These are phyloP conservation scores for Caenorhabditis japonica DNA, from an alignment of 2,888 invertebrate species.

Conservation along the genomic window DNA sequence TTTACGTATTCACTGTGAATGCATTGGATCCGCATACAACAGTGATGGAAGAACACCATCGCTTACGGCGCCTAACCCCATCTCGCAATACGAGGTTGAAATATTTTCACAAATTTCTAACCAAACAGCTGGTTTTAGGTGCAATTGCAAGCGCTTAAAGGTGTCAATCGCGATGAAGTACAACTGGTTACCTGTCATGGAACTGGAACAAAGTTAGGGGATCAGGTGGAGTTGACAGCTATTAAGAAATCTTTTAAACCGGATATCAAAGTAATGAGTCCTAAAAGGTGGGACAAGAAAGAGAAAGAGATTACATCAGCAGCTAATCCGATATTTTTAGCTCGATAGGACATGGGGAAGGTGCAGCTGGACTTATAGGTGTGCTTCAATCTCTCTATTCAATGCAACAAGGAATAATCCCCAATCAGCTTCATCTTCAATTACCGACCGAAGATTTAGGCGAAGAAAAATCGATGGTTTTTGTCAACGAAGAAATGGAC, in stretches of 20 bases:
- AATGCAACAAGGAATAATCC: slow-evolving; percentile 55
- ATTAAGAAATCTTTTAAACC: slow-evolving; percentile 56
- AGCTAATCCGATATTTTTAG: slow-evolving; percentile 15
- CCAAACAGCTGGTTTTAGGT: slow-evolving; percentile 16
- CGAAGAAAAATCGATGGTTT: slow-evolving; percentile 48
- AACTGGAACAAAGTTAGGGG: slow-evolving; percentile 72
- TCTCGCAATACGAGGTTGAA: slow-evolving; percentile 61
- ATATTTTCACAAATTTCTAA: not conserved
- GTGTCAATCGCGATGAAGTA: slow-evolving; percentile 34
- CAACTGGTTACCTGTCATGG: slow-evolving; percentile 76
- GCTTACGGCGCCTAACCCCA: slow-evolving; percentile 67
- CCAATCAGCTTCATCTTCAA: slow-evolving; percentile 62
- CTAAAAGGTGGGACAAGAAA: slow-evolving; percentile 20
- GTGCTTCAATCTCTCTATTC: slow-evolving; percentile 57
- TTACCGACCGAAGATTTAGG: slow-evolving; percentile 58
- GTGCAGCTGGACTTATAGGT: slow-evolving; percentile 60
- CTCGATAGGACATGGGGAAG: slow-evolving; percentile 63
- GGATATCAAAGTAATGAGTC: slow-evolving; percentile 46
- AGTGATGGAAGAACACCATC: slow-evolving; percentile 73
- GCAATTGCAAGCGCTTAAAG: slow-evolving; percentile 49
- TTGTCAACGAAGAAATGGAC: slow-evolving; percentile 60
- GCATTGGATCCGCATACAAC: slow-evolving; percentile 65
- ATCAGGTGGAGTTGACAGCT: slow-evolving; percentile 66
- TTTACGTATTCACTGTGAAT: slow-evolving; percentile 45
- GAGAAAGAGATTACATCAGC: not conserved